Base-by-base conservation (phyloP, 2,797 vertebrate species). In the Macropodus opercularis region DNA sequence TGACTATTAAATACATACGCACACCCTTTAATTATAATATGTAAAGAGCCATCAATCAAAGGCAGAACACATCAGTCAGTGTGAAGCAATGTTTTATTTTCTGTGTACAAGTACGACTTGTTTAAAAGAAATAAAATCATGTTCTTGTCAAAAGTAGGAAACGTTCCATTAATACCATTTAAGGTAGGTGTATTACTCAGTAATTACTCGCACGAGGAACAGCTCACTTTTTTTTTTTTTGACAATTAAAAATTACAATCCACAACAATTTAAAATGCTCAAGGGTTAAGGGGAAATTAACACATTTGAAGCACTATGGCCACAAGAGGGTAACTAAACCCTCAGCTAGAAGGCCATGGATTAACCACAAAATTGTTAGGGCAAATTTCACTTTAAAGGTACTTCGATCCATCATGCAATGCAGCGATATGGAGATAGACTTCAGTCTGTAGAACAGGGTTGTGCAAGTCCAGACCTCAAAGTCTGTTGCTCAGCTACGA, bases 71-170 rank as follows among this genome's bases (percentile, higher is more conserved):
- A 8, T 5, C 27, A 72, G 58, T 81, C 75, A 86, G 72, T 81
- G 87, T 87, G 86, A 89, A 88, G 77, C 75, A 85, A 86, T 75
- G 84, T 92, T 91, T 92, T 91, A 91, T 90, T 92, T 83, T 87
- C 62, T 81, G 85, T 87, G 78, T 80, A 85, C 80, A 87, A 83
- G 79, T 88, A 89, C 72, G 88, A 81, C 62, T 69, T 81, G 32
- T 75, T 84, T 85, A 89, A 91, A 92, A 91, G 49, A 82, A 86
- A 85, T 89, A 92, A 92, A 91, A 89, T 38, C 57, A 51, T 40
- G 24, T 79, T 80, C 40, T 66, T 76, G 55, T 43, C 69, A 56
- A 85, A 81, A 73, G 42, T 55, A 68, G 69, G 44, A 68, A 42
- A 57, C 29, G 21, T 62, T 38, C 63, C 31, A 57, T 55, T 7